Conservation (phyloP, 2,113 vertebrate genomes). For the Caloenas nicobarica region DNA sequence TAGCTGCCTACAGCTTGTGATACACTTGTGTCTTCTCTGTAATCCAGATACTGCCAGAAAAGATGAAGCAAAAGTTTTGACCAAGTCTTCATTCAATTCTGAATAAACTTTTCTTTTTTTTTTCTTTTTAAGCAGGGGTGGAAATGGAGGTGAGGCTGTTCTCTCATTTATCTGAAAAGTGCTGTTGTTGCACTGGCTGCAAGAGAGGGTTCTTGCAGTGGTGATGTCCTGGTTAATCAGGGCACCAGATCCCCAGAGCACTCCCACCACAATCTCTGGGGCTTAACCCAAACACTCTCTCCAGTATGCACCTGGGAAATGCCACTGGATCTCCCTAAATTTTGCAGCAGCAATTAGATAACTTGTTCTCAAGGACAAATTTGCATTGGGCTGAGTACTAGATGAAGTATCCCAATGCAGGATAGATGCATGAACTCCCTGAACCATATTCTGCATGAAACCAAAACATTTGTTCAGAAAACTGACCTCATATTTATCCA, state of each 20-base stretch:
- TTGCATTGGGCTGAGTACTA: neutral
- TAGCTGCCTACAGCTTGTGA: neutral
- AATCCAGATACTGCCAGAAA: neutral
- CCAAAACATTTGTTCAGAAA: neutral
- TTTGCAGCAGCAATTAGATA: neutral
- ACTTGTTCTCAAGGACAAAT: neutral
- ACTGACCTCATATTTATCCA: neutral
- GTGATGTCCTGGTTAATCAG: neutral
- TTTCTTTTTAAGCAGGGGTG: neutral
- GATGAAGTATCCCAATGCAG: neutral
- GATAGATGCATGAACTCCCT: neutral
- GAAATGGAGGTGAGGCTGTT: neutral
- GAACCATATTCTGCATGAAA: neutral
- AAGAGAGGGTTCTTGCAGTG: neutral
- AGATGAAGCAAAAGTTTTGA: neutral
- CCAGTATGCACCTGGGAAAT: neutral
- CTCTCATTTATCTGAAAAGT: neutral
- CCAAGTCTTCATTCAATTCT: neutral
- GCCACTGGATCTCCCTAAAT: neutral
- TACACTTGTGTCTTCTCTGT: neutral
- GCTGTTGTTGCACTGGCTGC: neutral
- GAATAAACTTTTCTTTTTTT: neutral
- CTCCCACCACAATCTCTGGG: neutral
- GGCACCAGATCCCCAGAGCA: neutral
- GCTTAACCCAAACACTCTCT: neutral